Percentiles rank a stretch among this genome's conserved stretches.
These are phyloP conservation scores for Metaphire vulgaris DNA, from an alignment of 1,140 invertebrate genomes.

Conservation along the genomic window DNA sequence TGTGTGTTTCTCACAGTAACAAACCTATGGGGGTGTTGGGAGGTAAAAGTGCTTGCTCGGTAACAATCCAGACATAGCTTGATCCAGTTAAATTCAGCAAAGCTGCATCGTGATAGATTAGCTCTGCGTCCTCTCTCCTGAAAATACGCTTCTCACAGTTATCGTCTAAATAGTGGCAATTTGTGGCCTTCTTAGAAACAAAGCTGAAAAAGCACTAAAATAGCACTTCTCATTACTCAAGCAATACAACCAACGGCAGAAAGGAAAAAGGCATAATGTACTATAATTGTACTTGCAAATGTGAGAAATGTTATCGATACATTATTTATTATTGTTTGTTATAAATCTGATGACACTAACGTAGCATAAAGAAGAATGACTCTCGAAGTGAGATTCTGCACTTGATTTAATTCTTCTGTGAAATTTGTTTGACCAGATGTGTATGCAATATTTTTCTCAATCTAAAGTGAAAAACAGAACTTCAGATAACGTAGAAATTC, in stretches of 20 bases:
- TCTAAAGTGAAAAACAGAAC: slow-evolving; percentile 50
- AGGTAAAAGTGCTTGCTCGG: slow-evolving; percentile 82
- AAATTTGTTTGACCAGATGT: slow-evolving; percentile 40
- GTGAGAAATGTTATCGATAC: no score
- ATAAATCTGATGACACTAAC: no score
- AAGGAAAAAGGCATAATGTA: no score
- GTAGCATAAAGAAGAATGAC: slow-evolving; percentile 88
- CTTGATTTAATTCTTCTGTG: slow-evolving; percentile 66
- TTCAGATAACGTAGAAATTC: slow-evolving; percentile 6
- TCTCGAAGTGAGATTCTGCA: slow-evolving; percentile 69
- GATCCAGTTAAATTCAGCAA: slow-evolving; percentile 78
- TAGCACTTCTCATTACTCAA: no score
- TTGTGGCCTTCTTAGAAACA: background rate
- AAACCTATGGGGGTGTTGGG: slow-evolving; percentile 68
- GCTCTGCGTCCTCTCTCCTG: slow-evolving; percentile 79
- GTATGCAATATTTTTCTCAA: slow-evolving; percentile 77
- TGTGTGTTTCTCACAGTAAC: no score
- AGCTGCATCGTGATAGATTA: slow-evolving; percentile 81
- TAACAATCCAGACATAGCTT: slow-evolving; percentile 94
- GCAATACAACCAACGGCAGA: no score
- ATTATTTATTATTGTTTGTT: no score
- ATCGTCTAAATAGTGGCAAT: background rate
- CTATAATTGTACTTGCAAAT: no score
- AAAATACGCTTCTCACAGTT: slow-evolving; percentile 19
- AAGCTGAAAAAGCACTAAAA: slow-evolving; percentile 2